These are phyloP conservation scores for Cercocebus atys DNA, from an alignment of 2,113 vertebrate species.

Conservation along the genomic window DNA sequence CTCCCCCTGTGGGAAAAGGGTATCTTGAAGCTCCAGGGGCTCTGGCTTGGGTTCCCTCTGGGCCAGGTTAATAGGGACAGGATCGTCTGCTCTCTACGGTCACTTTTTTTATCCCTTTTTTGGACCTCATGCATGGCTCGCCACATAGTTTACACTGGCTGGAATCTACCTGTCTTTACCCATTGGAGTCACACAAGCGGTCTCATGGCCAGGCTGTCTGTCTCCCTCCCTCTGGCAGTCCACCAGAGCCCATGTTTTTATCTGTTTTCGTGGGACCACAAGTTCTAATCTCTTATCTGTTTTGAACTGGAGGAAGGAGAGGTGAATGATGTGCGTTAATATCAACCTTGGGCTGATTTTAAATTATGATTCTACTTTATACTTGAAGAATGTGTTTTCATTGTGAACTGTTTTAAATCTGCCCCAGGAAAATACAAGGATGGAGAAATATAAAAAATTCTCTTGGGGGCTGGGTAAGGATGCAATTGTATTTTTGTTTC, in stretches of 20 bases:
- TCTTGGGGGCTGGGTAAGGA: not conserved
- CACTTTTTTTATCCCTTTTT: not conserved
- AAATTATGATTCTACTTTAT: fast-evolving
- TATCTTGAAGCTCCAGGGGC: not conserved
- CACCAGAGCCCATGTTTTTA: fast-evolving
- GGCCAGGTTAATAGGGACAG: fast-evolving
- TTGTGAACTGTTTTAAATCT: not conserved
- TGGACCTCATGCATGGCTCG: not conserved
- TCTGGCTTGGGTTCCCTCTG: too few relatives aligned
- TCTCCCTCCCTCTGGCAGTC: too few relatives aligned
- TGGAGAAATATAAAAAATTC: not conserved
- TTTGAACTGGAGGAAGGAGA: not conserved
- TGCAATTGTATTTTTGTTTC: not conserved
- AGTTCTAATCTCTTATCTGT: not conserved
- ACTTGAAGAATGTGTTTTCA: fast-evolving
- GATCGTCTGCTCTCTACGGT: fast-evolving
- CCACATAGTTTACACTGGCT: fast-evolving
- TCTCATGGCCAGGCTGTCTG: too few relatives aligned
- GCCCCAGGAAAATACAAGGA: not conserved
- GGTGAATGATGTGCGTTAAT: fast-evolving
- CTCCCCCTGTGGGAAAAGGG: too few relatives aligned
- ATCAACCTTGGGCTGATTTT: not conserved
- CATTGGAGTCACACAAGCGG: too few relatives aligned
- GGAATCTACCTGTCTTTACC: too few relatives aligned
- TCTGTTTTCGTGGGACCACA: too few relatives aligned